Evolutionary conservation across 2,888 invertebrate genomes (phyloP), one percentile per base, ranked within the genome.

Genomic region (Cremastinae sp.): DNA sequence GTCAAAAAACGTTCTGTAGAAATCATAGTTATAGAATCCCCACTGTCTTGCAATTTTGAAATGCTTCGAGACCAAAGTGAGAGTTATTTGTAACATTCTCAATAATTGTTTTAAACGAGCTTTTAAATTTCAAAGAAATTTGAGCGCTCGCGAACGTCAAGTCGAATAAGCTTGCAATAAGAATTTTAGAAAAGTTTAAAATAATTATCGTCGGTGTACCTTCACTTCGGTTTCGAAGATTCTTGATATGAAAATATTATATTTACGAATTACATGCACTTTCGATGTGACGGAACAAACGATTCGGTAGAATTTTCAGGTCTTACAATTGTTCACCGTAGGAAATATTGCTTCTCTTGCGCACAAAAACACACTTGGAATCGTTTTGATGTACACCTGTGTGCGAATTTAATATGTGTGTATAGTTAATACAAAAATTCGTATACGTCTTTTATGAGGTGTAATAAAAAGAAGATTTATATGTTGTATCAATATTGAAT

Each of bases 381-480:
- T 51, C 14, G 45, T 38, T 71, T 72, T 28, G 56, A 41, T 75
- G 54, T 49, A 12, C 43, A 54, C 22, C 22, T 18, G 41, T 75
- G 71, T 58, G 62, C 62, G 58, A 51, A 62, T 75, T 49, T 71
- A 64, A 68, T 62, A 61, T 75, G 58, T 43, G 53, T 36, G 22
- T 51, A 54, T 71, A 45, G 7, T n/a, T 7, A 36, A 56, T 8
- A 34, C 8, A 12, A 53, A 41, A 61, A 61, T 47, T 65, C 53
- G 66, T 75, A 73, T 74, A 71, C 68, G 70, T 82, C 53, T 79
- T 68, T 78, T 72, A 73, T 70, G 76, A 80, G 62, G 53, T 64
- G 28, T 73, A 74, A 75, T 79, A 80, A 80, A 41, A 71, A 43
- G 49, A 78, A 71, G 54, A 79, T 82, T 79, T 81, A 74, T 81